phyloP scores from a whole-genome alignment of 2,888 invertebrate species.

The Tenodera sinensis region DNA sequence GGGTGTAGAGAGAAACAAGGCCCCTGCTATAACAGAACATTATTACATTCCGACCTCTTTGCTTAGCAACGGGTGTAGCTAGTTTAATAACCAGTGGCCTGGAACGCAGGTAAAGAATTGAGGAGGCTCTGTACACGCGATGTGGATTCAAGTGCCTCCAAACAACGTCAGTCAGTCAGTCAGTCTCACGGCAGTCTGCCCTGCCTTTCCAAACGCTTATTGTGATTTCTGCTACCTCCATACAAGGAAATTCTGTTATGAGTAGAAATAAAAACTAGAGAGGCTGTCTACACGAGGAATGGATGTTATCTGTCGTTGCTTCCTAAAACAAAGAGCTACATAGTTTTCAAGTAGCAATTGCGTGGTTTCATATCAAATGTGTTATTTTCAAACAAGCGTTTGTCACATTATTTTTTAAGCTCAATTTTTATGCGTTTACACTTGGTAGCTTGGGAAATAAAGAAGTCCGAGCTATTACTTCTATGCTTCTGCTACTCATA shows the following conservation, averaged over 20 bases:
- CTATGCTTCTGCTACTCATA: no score
- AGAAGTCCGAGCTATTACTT: no score
- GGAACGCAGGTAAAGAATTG: slow-evolving; percentile 18
- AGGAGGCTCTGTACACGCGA: neutral
- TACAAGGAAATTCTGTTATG: neutral
- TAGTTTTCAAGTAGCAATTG: no score
- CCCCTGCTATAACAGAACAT: slow-evolving; percentile 15
- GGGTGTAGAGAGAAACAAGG: neutral
- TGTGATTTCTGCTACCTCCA: neutral
- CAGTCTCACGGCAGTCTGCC: neutral
- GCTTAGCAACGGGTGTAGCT: slow-evolving; percentile 36
- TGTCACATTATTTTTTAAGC: no score
- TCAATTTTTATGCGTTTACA: no score
- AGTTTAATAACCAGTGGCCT: slow-evolving; percentile 30
- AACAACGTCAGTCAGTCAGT: no score
- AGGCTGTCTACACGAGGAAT: neutral
- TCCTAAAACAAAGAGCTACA: neutral
- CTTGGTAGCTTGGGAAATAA: no score
- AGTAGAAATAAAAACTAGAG: neutral
- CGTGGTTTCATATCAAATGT: no score
- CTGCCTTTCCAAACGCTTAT: neutral
- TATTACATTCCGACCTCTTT: slow-evolving; percentile 36
- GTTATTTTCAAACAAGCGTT: no score
- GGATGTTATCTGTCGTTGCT: neutral
- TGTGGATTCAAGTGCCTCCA: neutral